Percentiles rank a stretch among this genome's conserved stretches.
phyloP scores from a whole-genome alignment of 2,113 vertebrate species.

The Carlito syrichta region DNA sequence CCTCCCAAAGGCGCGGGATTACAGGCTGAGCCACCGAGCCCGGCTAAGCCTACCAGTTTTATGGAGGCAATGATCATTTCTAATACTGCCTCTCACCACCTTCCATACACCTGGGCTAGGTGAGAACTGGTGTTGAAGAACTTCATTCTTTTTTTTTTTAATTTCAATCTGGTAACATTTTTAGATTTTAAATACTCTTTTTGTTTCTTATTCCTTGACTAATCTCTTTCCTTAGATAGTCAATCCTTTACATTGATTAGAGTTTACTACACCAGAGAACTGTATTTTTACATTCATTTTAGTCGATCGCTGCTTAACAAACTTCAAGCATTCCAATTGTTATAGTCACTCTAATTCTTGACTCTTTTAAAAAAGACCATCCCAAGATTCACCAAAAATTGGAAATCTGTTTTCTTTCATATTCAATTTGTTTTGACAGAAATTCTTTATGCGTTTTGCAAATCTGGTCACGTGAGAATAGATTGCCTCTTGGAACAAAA shows the following conservation, averaged over 20 bases:
- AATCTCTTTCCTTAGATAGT: background rate
- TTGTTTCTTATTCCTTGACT: background rate
- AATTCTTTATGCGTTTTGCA: constrained; percentile 12
- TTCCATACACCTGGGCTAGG: background rate
- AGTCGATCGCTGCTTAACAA: background rate
- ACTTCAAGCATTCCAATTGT: background rate
- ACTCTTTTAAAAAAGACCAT: background rate
- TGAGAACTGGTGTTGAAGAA: background rate
- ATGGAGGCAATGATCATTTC: background rate
- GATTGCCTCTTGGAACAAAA: constrained; percentile 88
- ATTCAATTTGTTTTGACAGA: constrained; percentile 77
- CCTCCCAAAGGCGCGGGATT: too few relatives aligned
- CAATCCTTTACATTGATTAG: background rate
- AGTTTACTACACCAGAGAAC: background rate
- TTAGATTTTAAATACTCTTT: constrained; percentile 5
- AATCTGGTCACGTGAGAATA: constrained; percentile 73
- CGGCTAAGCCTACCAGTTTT: too few relatives aligned
- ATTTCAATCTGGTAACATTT: background rate
- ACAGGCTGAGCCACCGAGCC: too few relatives aligned
- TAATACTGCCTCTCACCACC: background rate
- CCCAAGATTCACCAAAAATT: constrained; percentile 77
- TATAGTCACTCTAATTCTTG: background rate
- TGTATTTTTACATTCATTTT: constrained; percentile 8
- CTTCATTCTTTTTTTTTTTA: background rate
- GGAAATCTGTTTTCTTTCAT: constrained; percentile 82